Evolutionary conservation across 1,140 invertebrate species (phyloP).

Genomic region (Grapholita molesta): DNA sequence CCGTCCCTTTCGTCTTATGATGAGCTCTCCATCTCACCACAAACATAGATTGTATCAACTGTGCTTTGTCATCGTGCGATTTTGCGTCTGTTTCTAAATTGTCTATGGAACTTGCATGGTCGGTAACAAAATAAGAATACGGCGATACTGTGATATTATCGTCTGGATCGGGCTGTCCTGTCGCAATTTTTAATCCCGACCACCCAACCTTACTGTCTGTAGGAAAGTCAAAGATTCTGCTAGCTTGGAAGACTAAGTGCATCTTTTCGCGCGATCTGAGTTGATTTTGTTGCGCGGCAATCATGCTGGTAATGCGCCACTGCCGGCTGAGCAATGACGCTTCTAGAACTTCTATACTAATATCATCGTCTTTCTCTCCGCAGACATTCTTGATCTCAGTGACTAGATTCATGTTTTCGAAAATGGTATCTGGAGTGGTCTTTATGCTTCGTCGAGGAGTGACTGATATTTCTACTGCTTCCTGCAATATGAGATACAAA

Average conservation of each 20-base stretch:
- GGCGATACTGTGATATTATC: slow-evolving; percentile 46
- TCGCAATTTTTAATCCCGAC: slow-evolving; percentile 55
- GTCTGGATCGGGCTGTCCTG: slow-evolving; percentile 35
- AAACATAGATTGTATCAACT: slow-evolving; percentile 71
- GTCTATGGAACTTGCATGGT: slow-evolving; percentile 46
- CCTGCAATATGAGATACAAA: slow-evolving; percentile 40
- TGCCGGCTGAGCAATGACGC: slow-evolving; percentile 67
- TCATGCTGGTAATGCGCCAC: slow-evolving; percentile 59
- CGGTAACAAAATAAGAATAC: slow-evolving; percentile 66
- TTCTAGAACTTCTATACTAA: slow-evolving; percentile 59
- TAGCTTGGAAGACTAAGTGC: slow-evolving; percentile 62
- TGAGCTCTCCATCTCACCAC: slow-evolving; percentile 78
- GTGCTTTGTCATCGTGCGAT: slow-evolving; percentile 31
- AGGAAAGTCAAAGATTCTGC: slow-evolving; percentile 43
- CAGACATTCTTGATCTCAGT: slow-evolving; percentile 71
- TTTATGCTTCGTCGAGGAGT: slow-evolving; percentile 60
- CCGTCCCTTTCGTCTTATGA: slow-evolving; percentile 52
- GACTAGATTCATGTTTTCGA: slow-evolving; percentile 62
- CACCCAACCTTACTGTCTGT: slow-evolving; percentile 49
- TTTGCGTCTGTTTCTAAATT: slow-evolving; percentile 29
- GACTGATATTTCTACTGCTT: slow-evolving; percentile 61
- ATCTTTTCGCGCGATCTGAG: slow-evolving; percentile 58
- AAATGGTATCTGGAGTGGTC: slow-evolving; percentile 31
- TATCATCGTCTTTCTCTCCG: slow-evolving; percentile 53
- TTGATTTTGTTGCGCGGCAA: slow-evolving; percentile 38